These are phyloP conservation scores for Euproctis similis DNA, from an alignment of 2,888 invertebrate species.

Conservation along the genomic window DNA sequence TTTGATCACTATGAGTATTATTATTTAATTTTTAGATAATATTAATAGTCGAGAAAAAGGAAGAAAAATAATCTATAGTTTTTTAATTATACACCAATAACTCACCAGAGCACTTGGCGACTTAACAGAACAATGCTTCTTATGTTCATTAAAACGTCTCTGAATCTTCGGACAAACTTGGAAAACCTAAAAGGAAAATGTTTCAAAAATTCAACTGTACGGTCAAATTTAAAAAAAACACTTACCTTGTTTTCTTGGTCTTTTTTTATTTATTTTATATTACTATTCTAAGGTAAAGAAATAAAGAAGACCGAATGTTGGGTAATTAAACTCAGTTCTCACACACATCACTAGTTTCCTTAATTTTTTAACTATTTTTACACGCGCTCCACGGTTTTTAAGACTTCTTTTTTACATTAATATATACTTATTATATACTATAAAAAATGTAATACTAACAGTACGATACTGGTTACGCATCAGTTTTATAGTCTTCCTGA, in stretches of 20 bases:
- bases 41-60: neutral
- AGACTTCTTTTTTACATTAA: neutral
- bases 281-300: no score
- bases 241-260: no score
- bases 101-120: neutral
- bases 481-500: slow-evolving; percentile 29
- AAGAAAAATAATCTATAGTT: neutral
- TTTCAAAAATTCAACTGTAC: no score
- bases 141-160: slow-evolving; percentile 30
- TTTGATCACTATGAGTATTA: neutral
- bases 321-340: no score
- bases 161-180: slow-evolving; percentile 34
- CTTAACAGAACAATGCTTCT: slow-evolving; percentile 15
- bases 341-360: no score
- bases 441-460: slow-evolving; percentile 17
- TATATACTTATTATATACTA: slow-evolving; percentile 1
- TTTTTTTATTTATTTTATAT: no score
- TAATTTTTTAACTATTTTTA: no score
- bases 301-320: no score
- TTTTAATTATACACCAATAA: neutral
- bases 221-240: no score
- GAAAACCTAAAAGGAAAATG: slow-evolving; percentile 29
- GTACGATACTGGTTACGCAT: slow-evolving; percentile 23
- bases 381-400: no score
- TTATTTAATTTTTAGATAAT: neutral